Conservation (phyloP, 1,140 invertebrate genomes). For the Vanessa atalanta region DNA sequence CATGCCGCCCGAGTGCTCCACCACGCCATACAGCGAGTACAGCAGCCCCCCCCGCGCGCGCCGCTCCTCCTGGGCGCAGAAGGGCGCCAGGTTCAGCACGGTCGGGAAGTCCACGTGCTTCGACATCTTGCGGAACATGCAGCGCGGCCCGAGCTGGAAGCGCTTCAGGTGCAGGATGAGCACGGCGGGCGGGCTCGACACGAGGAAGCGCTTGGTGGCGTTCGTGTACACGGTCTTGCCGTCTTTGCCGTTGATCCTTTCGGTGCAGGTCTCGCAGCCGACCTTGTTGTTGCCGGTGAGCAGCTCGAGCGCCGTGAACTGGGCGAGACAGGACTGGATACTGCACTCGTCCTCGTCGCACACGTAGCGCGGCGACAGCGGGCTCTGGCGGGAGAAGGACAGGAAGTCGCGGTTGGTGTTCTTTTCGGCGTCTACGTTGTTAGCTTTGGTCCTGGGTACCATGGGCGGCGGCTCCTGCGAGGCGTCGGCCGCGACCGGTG, state of each 20-base stretch:
- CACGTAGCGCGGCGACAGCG: slow-evolving; percentile 84
- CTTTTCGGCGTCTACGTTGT: slow-evolving; percentile 50
- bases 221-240: slow-evolving; percentile 92
- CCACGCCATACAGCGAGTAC: slow-evolving; percentile 96
- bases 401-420: slow-evolving; percentile 47
- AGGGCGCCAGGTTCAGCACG: slow-evolving; percentile 93
- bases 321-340: slow-evolving; percentile 92
- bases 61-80: slow-evolving; percentile 89
- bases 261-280: slow-evolving; percentile 93
- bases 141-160: slow-evolving; percentile 85
- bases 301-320: slow-evolving; percentile 94
- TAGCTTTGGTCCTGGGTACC: background rate
- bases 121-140: slow-evolving; percentile 88
- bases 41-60: slow-evolving; percentile 85
- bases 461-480: slow-evolving; percentile 24
- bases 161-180: slow-evolving; percentile 97
- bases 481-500: slow-evolving; percentile 30
- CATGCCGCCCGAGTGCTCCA: slow-evolving; percentile 95
- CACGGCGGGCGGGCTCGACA: slow-evolving; percentile 94
- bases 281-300: slow-evolving; percentile 96
- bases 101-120: slow-evolving; percentile 94
- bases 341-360: slow-evolving; percentile 90
- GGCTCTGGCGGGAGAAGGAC: slow-evolving; percentile 67
- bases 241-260: slow-evolving; percentile 83
- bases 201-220: slow-evolving; percentile 94